Base-by-base conservation (phyloP, 2,113 vertebrate species). In the Psephotus haematonotus region DNA sequence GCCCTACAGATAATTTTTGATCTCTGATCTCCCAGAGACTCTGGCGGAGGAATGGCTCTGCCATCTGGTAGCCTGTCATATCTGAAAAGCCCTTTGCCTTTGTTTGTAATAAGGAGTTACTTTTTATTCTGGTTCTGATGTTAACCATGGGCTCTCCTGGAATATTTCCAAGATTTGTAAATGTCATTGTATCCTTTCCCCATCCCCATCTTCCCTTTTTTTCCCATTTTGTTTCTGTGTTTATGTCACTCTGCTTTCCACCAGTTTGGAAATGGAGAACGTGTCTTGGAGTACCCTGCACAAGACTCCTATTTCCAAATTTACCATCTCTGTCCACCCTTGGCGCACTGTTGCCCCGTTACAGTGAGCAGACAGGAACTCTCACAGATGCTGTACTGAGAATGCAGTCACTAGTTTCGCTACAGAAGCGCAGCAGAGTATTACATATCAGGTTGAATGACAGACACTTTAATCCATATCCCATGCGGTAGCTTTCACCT, bases 201-300 rank as follows among this genome's bases (percentile, higher is more conserved):
- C 22, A 35, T 9, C 22, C 33, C 33, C 57, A 59, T n/a, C 13
- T 22, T 22, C 9, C 9, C 13, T 59, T 62, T 44, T 55, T 35
- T 59, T 39, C 16, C 5, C 4, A 0, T 37, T 68, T 76, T 57
- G 8, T 52, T 77, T 35, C 25, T 80, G 13, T 59, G 43, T 55
- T 81, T 70, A 29, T 23, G 27, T 75, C 47, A 49, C 14, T 59
- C 49, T 63, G 11, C 29, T 86, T 90, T 94, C 75, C 28, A 70
- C n/a, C 46, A 63, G 76, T 37, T 1, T 77, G 13, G 55, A 94
- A 88, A 85, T 1, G 9, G 33, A 74, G n/a, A 69, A n/a, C 4
- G 2, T 0, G 0, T 63, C 19, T 67, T 1, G 3, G 62, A 62
- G 57, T 35, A 49, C 13, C 19, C 52, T 1, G 3, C n/a, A 8